Conservation (phyloP, 2,888 invertebrate species). For the Eulithis prunata region DNA sequence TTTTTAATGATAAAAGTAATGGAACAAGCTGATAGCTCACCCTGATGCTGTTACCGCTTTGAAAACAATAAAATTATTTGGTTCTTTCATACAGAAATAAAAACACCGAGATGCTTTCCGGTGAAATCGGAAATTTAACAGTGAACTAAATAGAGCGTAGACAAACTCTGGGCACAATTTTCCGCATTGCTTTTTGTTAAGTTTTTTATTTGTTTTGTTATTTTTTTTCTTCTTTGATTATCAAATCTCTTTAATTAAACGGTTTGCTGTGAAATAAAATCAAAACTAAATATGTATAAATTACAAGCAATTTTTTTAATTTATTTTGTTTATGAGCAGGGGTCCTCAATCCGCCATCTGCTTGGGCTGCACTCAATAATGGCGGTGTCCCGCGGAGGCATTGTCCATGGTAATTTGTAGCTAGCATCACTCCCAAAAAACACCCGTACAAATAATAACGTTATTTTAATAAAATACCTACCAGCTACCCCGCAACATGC, state of each 20-base stretch:
- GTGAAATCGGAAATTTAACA: conserved; percentile 25
- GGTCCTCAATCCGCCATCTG: conserved; percentile 70
- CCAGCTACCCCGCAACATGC: conserved; percentile 47
- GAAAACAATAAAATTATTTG: too few relatives aligned
- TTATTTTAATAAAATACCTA: conserved; percentile 75
- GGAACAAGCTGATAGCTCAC: too few relatives aligned
- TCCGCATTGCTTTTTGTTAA: conserved; percentile 34
- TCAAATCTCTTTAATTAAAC: too few relatives aligned
- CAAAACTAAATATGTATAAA: too few relatives aligned
- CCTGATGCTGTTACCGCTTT: too few relatives aligned
- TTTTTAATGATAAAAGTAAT: too few relatives aligned
- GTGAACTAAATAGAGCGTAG: conserved; percentile 42
- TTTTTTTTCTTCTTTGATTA: neutral
- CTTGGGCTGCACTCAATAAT: conserved; percentile 68
- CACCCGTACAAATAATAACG: conserved; percentile 78
- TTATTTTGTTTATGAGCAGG: conserved; percentile 55
- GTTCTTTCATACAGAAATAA: conserved; percentile 1
- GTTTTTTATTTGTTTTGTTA: neutral
- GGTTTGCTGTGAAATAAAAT: neutral
- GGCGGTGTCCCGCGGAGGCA: conserved; percentile 74
- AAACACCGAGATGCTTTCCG: conserved; percentile 1
- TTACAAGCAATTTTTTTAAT: conserved; percentile 58
- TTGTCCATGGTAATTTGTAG: conserved; percentile 82
- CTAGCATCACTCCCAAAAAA: conserved; percentile 75
- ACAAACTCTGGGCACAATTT: conserved; percentile 45